These are phyloP conservation scores for Allygus modestus DNA, from an alignment of 2,888 invertebrate species.

Conservation along the genomic window DNA sequence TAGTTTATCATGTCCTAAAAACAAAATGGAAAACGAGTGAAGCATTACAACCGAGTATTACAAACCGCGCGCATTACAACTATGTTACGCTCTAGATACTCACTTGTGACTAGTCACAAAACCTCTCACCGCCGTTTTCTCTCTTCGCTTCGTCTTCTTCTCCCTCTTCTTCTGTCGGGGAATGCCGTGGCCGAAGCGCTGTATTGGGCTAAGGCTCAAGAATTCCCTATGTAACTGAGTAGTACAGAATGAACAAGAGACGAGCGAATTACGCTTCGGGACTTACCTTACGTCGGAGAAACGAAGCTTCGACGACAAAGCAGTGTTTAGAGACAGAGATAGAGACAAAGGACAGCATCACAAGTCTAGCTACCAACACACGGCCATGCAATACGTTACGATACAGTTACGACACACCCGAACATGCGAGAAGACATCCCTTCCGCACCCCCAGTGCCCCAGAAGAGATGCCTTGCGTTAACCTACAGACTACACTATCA, in stretches of 20 bases:
- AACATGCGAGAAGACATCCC: slow-evolving; percentile 35
- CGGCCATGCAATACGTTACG: slow-evolving; percentile 50
- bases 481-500: slow-evolving; percentile 44
- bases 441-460: slow-evolving; percentile 40
- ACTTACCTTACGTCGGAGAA: slow-evolving; percentile 47
- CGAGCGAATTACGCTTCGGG: slow-evolving; percentile 32
- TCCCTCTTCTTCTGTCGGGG: background rate
- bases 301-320: slow-evolving; percentile 29
- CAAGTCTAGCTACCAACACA: slow-evolving; percentile 56
- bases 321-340: slow-evolving; percentile 17
- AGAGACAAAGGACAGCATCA: slow-evolving; percentile 46
- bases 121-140: background rate
- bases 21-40: background rate
- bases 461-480: slow-evolving; percentile 48
- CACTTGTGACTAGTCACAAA: slow-evolving; percentile 28
- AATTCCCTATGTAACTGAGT: slow-evolving; percentile 38
- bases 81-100: slow-evolving; percentile 73
- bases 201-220: slow-evolving; percentile 40
- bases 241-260: slow-evolving; percentile 54
- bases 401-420: slow-evolving; percentile 41
- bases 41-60: background rate
- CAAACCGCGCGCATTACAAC: background rate
- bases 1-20: no score
- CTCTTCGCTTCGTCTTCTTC: background rate
- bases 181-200: background rate